Evolutionary conservation across 2,797 vertebrate genomes (phyloP), one percentile per base, ranked within the genome.

Genomic region (Phataginus tricuspis): DNA sequence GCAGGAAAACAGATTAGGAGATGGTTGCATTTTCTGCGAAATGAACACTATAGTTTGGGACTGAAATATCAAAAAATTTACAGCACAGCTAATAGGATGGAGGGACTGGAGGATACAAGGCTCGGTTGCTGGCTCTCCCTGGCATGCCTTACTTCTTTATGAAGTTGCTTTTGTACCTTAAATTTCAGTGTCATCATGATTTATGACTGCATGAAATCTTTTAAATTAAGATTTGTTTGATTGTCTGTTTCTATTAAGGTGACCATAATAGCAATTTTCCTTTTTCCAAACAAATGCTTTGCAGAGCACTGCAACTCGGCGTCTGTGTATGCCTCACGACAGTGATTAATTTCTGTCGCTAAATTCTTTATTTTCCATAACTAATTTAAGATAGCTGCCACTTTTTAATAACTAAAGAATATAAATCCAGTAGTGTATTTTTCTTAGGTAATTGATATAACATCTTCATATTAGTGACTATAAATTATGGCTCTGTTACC

Each of bases 201-300:
- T 99, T 98, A 99, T 98, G 98, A 95, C 96, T 88, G n/a, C 82
- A 91, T 97, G 98, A 98, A 98, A 95, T 91, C 91, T 98, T 98
- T 98, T 98, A 98, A 98, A 98, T 98, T 98, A 98, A 98, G 98
- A 98, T 99, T 98, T 98, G 98, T 99, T 98, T 98, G 98, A 98
- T 91, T 98, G 98, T 98, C 98, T 98, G 92, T 98, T 99, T 98
- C 98, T 97, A 98, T 98, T 99, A 99, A 95, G 97, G 91, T 80
- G 96, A 97, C 93, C 66, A 93, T 98, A 98, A 98, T 83, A 98
- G 98, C 97, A 97, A 97, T 98, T 98, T 97, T 97, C 96, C 8
- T 98, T 98, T 98, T 98, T 95, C 97, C 96, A 98, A 98, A 98
- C 96, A 98, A 98, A 98, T 97, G 97, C 96, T 98, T 98, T 97